Conservation (phyloP, 1,140 invertebrate genomes). For the Cylas formicarius region DNA sequence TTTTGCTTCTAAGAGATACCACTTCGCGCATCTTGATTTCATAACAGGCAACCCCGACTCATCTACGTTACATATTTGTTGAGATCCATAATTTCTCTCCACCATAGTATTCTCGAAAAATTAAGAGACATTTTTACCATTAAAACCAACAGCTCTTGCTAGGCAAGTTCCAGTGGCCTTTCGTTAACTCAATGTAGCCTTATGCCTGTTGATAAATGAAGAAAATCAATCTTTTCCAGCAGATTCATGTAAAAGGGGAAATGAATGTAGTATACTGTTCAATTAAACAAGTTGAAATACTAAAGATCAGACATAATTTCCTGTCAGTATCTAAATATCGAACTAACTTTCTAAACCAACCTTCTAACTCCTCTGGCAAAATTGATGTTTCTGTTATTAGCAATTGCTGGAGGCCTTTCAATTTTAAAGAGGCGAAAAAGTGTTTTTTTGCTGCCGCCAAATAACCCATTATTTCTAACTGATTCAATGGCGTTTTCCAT, state of each 20-base stretch:
- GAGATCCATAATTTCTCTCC: slow-evolving; percentile 6
- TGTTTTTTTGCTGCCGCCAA: neutral
- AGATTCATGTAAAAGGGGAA: slow-evolving; percentile 9
- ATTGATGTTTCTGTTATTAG: neutral
- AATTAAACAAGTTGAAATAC: slow-evolving; percentile 13
- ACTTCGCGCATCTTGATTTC: slow-evolving; percentile 1
- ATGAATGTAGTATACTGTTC: slow-evolving; percentile 9
- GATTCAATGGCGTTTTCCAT: slow-evolving; percentile 5
- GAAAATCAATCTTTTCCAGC: slow-evolving; percentile 12
- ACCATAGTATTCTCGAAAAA: slow-evolving; percentile 9
- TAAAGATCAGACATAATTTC: slow-evolving; percentile 11
- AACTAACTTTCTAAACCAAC: slow-evolving; percentile 4
- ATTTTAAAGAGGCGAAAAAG: neutral
- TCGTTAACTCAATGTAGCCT: too few species aligned
- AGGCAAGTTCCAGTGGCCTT: slow-evolving; percentile 3
- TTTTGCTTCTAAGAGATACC: neutral
- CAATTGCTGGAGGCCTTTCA: neutral
- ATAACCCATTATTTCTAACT: slow-evolving; percentile 2
- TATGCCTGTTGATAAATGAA: slow-evolving; percentile 8
- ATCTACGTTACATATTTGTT: neutral
- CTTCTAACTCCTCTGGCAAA: slow-evolving; percentile 1
- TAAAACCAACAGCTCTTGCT: slow-evolving; percentile 7
- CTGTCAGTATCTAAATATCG: slow-evolving; percentile 11
- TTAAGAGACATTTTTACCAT: slow-evolving; percentile 4
- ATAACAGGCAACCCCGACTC: neutral